Base-by-base conservation (phyloP, 2,888 invertebrate genomes). In the Drosophila flavopinicola region DNA sequence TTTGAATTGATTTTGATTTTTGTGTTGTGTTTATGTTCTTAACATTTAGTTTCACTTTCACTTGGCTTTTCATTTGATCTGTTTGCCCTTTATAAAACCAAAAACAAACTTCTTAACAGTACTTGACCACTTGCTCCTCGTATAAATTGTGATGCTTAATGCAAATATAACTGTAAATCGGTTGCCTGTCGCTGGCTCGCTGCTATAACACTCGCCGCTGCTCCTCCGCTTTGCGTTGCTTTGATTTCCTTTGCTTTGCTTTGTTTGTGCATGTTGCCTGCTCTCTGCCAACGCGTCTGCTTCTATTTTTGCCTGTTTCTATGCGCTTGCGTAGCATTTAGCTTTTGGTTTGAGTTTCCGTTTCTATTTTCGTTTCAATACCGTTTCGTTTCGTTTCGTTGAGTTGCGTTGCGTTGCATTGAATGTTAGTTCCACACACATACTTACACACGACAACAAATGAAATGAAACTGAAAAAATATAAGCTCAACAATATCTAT, bases 311-410 rank as follows among this genome's bases (percentile, higher is more conserved):
- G 51, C 17, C 41, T 59, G 59, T 38, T 23, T 23, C 20, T 9
- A 32, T 35, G 70, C 45, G 41, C 39, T 63, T 68, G 69, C 24
- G 32, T 73, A 70, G 70, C 56, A 69, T 54, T 73, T 72, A 72
- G 72, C 57, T 65, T 65, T 61, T 37, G 52, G 51, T 58, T 73
- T 60, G 13, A 7, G 17, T 54, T 56, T 51, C 29, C 32, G 60
- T 58, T 70, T 58, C 53, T 37, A 47, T 65, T 56, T 25, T 17
- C 17, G 37, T 65, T 69, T 59, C 44, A 35, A 30, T 65, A 66
- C 17, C 53, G 20, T 65, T 48, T n/a, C 23, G 52, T 64, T 67
- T 29, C 30, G 45, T 73, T 67, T n/a, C 6, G 30, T 54, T 52
- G 57, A n/a, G n/a, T n/a, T 67, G 32, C 30, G 45, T 73, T 67